Percentiles rank a stretch among this genome's conserved stretches.
phyloP scores from a whole-genome alignment of 2,888 invertebrate species.

The Crocallis elinguaria region DNA sequence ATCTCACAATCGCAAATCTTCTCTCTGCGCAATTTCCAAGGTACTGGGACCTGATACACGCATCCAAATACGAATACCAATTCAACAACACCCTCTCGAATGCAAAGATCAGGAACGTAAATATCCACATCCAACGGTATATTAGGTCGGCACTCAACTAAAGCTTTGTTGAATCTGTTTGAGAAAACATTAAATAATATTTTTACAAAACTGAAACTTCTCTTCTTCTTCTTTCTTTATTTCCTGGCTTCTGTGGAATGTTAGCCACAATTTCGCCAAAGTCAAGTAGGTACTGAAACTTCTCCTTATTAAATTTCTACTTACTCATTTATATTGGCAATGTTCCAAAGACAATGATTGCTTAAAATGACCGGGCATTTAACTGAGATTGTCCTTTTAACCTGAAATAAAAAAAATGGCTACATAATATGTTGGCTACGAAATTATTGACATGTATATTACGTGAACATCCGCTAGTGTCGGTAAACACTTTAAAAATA shows the following conservation, averaged over 20 bases:
- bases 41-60: constrained; percentile 60
- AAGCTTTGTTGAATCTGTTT: constrained; percentile 68
- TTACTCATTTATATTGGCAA: constrained; percentile 73
- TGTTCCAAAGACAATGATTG: constrained; percentile 78
- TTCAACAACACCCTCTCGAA: constrained; percentile 58
- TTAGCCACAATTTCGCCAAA: too few relatives aligned
- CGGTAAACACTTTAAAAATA: too few relatives aligned
- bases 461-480: too few relatives aligned
- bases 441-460: too few relatives aligned
- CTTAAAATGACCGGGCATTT: constrained; percentile 74
- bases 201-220: neutral
- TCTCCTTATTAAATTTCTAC: constrained; percentile 42
- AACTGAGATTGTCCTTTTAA: constrained; percentile 72
- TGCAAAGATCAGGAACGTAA: constrained; percentile 71
- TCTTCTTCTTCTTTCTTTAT: too few relatives aligned
- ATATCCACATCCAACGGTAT: constrained; percentile 62
- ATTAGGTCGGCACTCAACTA: constrained; percentile 66
- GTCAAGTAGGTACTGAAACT: too few relatives aligned
- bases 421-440: too few relatives aligned
- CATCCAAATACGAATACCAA: constrained; percentile 71
- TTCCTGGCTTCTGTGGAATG: too few relatives aligned
- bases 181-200: neutral
- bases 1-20: constrained; percentile 77
- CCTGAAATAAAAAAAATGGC: constrained; percentile 49
- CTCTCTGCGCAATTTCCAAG: constrained; percentile 68